Percentiles rank a stretch among this genome's conserved stretches.
Conservation (phyloP, 2,797 vertebrate genomes). For the Glyptemys insculpta region DNA sequence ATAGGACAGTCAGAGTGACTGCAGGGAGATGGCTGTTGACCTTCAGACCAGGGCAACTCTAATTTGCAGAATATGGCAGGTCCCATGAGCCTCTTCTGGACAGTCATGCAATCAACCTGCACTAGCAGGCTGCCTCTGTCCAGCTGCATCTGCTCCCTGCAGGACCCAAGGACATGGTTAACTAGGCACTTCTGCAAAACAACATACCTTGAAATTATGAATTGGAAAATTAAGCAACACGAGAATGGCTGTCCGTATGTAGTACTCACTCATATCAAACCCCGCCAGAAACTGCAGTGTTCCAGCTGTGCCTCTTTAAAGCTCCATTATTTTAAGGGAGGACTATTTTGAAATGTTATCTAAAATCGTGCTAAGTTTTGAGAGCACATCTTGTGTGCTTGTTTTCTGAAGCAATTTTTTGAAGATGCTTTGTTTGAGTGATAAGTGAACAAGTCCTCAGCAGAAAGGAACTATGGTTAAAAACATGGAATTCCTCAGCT, state of each 20-base stretch:
- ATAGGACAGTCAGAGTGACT: slow-evolving; percentile 63
- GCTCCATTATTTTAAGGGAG: slow-evolving; percentile 48
- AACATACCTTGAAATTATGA: slow-evolving; percentile 18
- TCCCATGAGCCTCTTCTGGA: slow-evolving; percentile 77
- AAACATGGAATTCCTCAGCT: neutral
- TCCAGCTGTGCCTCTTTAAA: slow-evolving; percentile 5
- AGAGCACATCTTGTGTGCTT: neutral
- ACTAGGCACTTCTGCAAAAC: neutral
- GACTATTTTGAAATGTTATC: neutral
- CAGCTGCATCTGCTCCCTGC: slow-evolving; percentile 59
- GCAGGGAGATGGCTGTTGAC: slow-evolving; percentile 73
- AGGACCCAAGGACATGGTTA: slow-evolving; percentile 60
- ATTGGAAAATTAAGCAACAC: slow-evolving; percentile 36
- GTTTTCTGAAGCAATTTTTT: neutral
- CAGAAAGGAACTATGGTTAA: neutral
- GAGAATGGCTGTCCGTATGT: slow-evolving; percentile 17
- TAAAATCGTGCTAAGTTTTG: neutral
- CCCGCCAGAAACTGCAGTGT: neutral
- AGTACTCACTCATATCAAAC: slow-evolving; percentile 3
- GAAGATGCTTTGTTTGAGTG: neutral
- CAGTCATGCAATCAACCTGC: slow-evolving; percentile 71
- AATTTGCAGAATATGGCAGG: slow-evolving; percentile 74
- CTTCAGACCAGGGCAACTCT: slow-evolving; percentile 80
- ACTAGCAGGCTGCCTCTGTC: slow-evolving; percentile 51
- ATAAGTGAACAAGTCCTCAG: neutral